Evolutionary conservation across 2,797 vertebrate species (phyloP).

Genomic region (Sparidentex hasta): DNA sequence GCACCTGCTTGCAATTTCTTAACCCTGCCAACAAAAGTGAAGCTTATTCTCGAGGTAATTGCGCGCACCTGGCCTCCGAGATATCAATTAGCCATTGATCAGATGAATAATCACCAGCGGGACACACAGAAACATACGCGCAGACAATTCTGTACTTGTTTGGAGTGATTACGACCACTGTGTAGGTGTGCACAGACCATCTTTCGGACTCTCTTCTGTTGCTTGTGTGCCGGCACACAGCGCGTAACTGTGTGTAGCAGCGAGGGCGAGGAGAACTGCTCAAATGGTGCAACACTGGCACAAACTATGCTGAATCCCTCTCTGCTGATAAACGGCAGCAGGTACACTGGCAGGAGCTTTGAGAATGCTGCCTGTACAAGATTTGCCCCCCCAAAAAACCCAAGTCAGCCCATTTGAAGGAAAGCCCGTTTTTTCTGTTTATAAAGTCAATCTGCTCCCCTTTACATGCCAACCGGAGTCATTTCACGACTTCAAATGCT

Average conservation of each 20-base stretch:
- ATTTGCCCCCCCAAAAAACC: background rate
- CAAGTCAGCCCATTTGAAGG: background rate
- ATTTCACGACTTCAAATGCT: constrained; percentile 1
- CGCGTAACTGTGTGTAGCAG: background rate
- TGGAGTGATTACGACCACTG: background rate
- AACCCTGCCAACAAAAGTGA: background rate
- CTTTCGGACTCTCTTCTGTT: background rate
- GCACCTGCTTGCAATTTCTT: background rate
- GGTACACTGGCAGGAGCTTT: background rate
- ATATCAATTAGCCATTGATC: background rate
- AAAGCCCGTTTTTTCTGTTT: background rate
- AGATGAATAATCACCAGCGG: background rate
- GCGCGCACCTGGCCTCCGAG: background rate
- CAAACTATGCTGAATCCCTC: background rate
- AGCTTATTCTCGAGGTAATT: constrained; percentile 1
- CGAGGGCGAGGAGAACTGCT: background rate
- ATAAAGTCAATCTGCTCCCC: background rate
- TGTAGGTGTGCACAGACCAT: background rate
- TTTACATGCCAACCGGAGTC: constrained; percentile 10
- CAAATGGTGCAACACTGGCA: background rate
- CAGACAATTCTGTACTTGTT: constrained; percentile 22
- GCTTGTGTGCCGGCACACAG: background rate
- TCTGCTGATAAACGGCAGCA: constrained; percentile 2
- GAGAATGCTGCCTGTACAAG: background rate
- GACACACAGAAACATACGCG: background rate